Base-by-base conservation (phyloP, 2,113 vertebrate genomes). In the Lynx canadensis region DNA sequence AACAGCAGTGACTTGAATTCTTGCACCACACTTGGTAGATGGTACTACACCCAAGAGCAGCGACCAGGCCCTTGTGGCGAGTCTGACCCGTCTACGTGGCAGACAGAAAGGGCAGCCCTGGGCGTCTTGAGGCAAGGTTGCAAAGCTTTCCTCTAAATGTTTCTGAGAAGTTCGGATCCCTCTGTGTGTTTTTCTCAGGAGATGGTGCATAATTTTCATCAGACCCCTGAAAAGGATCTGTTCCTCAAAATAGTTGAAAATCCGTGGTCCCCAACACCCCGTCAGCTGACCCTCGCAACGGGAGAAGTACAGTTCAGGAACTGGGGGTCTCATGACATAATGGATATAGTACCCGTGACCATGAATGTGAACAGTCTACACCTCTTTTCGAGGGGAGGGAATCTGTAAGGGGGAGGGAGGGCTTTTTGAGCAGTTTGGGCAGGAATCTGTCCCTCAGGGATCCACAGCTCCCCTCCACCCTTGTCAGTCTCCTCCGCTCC, bases 141-240 rank as follows among this genome's bases (percentile, higher is more conserved):
- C 31, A 36, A 82, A 60, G 9, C 2, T 33, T 78, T 45, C 71
- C 48, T 71, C 33, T 25, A 55, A 36, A 85, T 19, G 6, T 36
- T 71, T 55, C 36, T 33, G 36, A 74, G 29, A 63, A 90, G 65
- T 45, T 57, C 38, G 21, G 1, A 57, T 83, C 60, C 33, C 27
- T 93, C 21, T 38, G 15, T 91, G 9, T 31, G 21, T 33, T 81
- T 94, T 78, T 93, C n/a, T 91, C 21, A n/a, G 12, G 19, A 85
- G 6, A 91, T 4, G 14, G 38, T 69, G 15, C 23, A 9, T 21
- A 9, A 1, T 60, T 79, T 73, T 74, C n/a, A 65, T 48, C 5
- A 15, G 31, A 45, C 71, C 7, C 55, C 79, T 74, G 16, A 41
- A 41, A 91, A 79, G 21, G 23, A 18, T 68, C 50, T 14, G 0